A percentile compares a stretch with the other conserved stretches of the same genome.
Conservation (phyloP, 2,888 invertebrate genomes). For the Nephrotoma guestfalica region DNA sequence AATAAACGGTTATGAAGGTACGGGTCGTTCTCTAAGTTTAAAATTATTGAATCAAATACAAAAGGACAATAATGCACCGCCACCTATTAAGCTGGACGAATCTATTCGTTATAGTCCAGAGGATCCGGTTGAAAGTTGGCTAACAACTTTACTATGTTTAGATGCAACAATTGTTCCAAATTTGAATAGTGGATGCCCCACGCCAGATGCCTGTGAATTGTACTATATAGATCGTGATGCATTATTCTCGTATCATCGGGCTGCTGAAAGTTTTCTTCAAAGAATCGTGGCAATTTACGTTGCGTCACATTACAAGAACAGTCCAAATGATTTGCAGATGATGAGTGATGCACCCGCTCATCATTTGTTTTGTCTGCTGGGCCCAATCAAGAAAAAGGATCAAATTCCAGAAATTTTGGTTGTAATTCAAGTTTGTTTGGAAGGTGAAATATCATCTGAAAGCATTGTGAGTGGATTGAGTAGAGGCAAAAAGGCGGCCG, state of each 20-base stretch:
- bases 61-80: slow-evolving; percentile 42
- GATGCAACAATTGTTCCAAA: slow-evolving; percentile 59
- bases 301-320: slow-evolving; percentile 98
- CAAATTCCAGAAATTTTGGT: slow-evolving; percentile 86
- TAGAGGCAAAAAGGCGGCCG: slow-evolving; percentile 80
- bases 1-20: slow-evolving; percentile 96
- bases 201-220: slow-evolving; percentile 77
- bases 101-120: slow-evolving; percentile 84
- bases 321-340: slow-evolving; percentile 96
- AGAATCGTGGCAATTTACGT: slow-evolving; percentile 87
- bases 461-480: slow-evolving; percentile 66
- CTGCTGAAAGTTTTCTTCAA: slow-evolving; percentile 84
- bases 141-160: slow-evolving; percentile 79
- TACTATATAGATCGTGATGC: slow-evolving; percentile 84
- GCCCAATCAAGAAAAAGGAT: slow-evolving; percentile 61
- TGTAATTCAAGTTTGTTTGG: slow-evolving; percentile 71
- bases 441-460: slow-evolving; percentile 50
- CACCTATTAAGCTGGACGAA: slow-evolving; percentile 68
- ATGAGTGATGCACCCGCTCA: slow-evolving; percentile 98
- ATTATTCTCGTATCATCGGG: slow-evolving; percentile 90
- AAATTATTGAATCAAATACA: slow-evolving; percentile 85
- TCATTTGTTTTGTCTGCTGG: slow-evolving; percentile 86
- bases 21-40: slow-evolving; percentile 86
- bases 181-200: slow-evolving; percentile 64
- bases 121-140: slow-evolving; percentile 83